Base-by-base conservation (phyloP, 2,888 invertebrate species). In the Reticulitermes lucifugus region DNA sequence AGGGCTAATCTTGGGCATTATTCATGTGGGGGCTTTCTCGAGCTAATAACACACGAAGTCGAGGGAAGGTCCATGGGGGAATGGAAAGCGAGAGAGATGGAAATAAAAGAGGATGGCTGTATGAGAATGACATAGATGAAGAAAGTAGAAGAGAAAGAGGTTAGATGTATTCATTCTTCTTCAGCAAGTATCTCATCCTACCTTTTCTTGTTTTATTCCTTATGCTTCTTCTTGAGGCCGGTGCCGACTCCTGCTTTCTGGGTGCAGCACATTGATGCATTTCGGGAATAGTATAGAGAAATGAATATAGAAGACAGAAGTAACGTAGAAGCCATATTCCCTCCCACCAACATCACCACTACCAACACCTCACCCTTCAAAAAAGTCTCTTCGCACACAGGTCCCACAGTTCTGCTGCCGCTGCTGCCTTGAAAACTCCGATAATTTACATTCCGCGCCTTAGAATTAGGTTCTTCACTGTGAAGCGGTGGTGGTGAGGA, bases 381-480 rank as follows among this genome's bases (percentile, higher is more conserved):
- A 73, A 73, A 12, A 41, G 73, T 73, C 73, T 73, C 65, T 70
- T 82, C 60, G 59, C 81, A 59, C 82, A 25, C 35, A 43, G 79
- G 25, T 10, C 79, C 46, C 60, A 77, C 83, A 83, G 29, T n/a
- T 6, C 21, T 12, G 7, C 18, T 25, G 70, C 83, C 80, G 73
- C 80, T 22, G 80, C 83, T 51, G 75, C 59, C 46, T 79, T 70
- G 85, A 83, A 83, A 85, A 87, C 87, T 86, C 87, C 85, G 86
- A 87, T 87, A 87, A 87, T 87, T 87, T 87, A 87, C 87, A 87
- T 87, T 86, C 86, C 86, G 84, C 86, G 86, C 85, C 85, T 86
- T 83, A 84, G 87, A 87, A 87, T 87, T 87, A 87, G 86, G 86
- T 84, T 71, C 84, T 77, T 77, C 77, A 77, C 43, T 77, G 77